Percentiles rank a stretch among this genome's conserved stretches.
Conservation (phyloP, 2,113 vertebrate genomes). For the Gymnorhina tibicen region DNA sequence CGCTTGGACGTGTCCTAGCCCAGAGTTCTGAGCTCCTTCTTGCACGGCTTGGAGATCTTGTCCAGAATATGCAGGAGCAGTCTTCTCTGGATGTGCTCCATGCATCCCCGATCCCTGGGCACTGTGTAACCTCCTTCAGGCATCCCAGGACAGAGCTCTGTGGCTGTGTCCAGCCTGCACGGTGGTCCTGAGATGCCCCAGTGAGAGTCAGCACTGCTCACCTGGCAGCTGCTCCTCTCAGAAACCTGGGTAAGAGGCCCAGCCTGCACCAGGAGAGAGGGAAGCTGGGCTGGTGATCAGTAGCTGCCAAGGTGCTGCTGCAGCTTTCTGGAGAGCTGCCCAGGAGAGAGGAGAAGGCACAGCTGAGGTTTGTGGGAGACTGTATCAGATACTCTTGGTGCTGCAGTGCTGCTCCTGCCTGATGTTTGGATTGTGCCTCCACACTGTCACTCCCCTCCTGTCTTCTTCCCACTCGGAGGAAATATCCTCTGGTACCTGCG, state of each 20-base stretch:
- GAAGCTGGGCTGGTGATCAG: neutral
- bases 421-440: neutral
- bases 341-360: neutral
- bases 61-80: neutral
- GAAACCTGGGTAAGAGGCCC: neutral
- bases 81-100: neutral
- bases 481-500: no score
- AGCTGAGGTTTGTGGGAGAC: neutral
- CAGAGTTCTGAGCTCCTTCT: neutral
- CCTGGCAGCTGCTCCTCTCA: neutral
- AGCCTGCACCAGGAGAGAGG: neutral
- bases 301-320: neutral
- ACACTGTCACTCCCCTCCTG: neutral
- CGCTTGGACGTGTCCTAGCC: neutral
- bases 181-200: neutral
- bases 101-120: no score
- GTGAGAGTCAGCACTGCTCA: neutral
- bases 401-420: neutral
- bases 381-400: neutral
- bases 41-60: neutral
- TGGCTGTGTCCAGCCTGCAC: neutral
- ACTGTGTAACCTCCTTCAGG: fast-evolving
- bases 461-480: neutral
- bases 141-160: neutral
- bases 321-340: neutral